phyloP scores from a whole-genome alignment of 2,888 invertebrate species.

The Eumerus sabulonum region DNA sequence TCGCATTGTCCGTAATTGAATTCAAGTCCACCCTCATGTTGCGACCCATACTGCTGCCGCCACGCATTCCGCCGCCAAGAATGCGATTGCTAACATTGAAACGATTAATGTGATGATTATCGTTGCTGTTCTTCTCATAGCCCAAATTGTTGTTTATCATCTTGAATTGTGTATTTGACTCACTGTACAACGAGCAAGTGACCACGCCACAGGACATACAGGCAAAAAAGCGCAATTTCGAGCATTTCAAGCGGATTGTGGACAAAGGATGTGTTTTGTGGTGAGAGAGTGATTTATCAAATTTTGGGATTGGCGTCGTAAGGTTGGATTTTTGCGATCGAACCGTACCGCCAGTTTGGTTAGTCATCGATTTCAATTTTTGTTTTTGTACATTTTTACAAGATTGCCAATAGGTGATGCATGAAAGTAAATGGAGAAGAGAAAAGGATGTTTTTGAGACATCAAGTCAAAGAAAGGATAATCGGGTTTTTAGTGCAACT shows the following conservation, averaged over 20 bases:
- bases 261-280: slow-evolving; percentile 29
- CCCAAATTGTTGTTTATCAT: slow-evolving; percentile 78
- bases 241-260: slow-evolving; percentile 30
- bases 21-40: slow-evolving; percentile 64
- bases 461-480: slow-evolving; percentile 15
- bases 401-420: slow-evolving; percentile 56
- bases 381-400: slow-evolving; percentile 20
- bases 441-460: slow-evolving; percentile 32
- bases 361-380: slow-evolving; percentile 30
- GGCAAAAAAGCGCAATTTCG: slow-evolving; percentile 57
- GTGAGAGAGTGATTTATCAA: slow-evolving; percentile 54
- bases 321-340: slow-evolving; percentile 49
- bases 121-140: slow-evolving; percentile 75
- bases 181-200: slow-evolving; percentile 9
- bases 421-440: slow-evolving; percentile 61
- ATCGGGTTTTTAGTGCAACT: slow-evolving; percentile 11
- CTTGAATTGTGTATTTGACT: slow-evolving; percentile 58
- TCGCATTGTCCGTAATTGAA: slow-evolving; percentile 66
- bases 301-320: slow-evolving; percentile 52
- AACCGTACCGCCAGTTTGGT: slow-evolving; percentile 58
- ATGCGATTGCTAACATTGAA: slow-evolving; percentile 51
- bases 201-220: slow-evolving; percentile 3
- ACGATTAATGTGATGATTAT: slow-evolving; percentile 72
- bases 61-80: slow-evolving; percentile 33
- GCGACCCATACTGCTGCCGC: slow-evolving; percentile 28